Conservation (phyloP, 1,140 invertebrate species). For the Lamellibrachia luymesi region DNA sequence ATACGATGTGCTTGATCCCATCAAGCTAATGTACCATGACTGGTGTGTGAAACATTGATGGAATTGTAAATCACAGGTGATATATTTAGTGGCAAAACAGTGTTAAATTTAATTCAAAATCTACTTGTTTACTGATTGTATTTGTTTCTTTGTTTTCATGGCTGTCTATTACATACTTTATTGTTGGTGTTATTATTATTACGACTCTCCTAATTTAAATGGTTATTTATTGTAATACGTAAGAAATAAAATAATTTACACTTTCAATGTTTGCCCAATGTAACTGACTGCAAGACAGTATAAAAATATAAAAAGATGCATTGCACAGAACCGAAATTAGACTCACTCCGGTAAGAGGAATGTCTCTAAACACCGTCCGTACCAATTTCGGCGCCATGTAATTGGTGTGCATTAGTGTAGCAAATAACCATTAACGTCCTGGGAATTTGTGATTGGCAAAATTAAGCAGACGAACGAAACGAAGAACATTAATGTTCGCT, state of each 20-base stretch:
- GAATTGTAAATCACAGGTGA: no score
- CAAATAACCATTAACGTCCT: neutral
- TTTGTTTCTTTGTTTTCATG: no score
- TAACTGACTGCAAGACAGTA: neutral
- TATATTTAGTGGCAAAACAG: no score
- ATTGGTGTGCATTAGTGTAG: neutral
- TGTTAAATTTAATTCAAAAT: no score
- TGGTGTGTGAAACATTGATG: no score
- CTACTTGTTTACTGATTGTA: no score
- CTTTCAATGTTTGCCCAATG: neutral
- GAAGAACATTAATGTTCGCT: neutral
- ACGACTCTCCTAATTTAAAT: no score
- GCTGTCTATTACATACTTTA: no score
- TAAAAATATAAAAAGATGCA: neutral
- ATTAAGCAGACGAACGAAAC: constrained; percentile 4
- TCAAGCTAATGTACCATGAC: no score
- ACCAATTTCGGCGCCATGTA: neutral
- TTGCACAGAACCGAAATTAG: neutral
- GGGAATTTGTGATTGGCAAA: constrained; percentile 1
- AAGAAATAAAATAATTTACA: neutral
- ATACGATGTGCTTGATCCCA: no score
- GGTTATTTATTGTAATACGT: no score
- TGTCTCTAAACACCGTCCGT: neutral
- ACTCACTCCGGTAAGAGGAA: neutral
- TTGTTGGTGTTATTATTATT: no score